These are phyloP conservation scores for Xenopus tropicalis DNA, from an alignment of 2,113 vertebrate genomes.

Conservation along the genomic window UCB_Xtro_10.0 CM004450.2:107459001-107459500, in stretches of 20 bases:
- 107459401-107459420: neutral
- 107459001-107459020: too few species aligned
- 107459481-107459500: too few species aligned
- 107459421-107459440: neutral
- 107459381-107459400: constrained; percentile 7
- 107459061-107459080: too few species aligned
- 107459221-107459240: too few species aligned
- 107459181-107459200: neutral
- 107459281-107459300: neutral
- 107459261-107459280: neutral
- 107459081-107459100: too few species aligned
- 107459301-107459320: neutral
- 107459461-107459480: too few species aligned
- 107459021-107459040: too few species aligned
- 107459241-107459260: neutral
- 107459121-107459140: neutral
- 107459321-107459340: constrained; percentile 3
- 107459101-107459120: too few species aligned
- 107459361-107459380: neutral
- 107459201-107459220: neutral
- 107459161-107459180: neutral
- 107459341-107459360: neutral
- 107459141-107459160: neutral
- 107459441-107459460: too few species aligned
- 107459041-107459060: too few species aligned